Percentiles rank a stretch among this genome's conserved stretches.
Conservation (phyloP, 2,113 vertebrate genomes). For the Rhabdomys dilectus region DNA sequence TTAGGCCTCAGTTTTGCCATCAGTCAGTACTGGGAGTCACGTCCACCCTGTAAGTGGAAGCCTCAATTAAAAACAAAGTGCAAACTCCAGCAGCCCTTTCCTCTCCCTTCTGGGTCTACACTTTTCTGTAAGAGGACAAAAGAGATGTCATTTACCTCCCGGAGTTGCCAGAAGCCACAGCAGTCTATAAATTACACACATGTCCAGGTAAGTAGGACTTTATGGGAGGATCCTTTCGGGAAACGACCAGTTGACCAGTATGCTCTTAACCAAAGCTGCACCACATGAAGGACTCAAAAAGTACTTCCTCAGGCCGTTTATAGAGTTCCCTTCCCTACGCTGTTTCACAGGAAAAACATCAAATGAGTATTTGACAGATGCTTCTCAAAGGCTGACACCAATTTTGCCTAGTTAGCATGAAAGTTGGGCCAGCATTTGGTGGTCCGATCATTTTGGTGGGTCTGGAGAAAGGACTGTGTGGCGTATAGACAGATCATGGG, state of each 20-base stretch:
- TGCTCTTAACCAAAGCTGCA: background rate
- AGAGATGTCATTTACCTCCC: background rate
- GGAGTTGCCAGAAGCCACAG: rapidly evolving
- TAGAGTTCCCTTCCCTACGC: background rate
- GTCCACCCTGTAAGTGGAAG: background rate
- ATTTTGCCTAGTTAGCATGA: background rate
- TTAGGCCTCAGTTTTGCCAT: background rate
- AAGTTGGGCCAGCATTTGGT: background rate
- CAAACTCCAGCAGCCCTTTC: rapidly evolving
- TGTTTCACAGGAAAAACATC: background rate
- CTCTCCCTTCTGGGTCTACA: rapidly evolving
- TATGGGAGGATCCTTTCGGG: rapidly evolving
- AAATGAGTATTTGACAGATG: rapidly evolving
- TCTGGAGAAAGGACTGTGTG: background rate
- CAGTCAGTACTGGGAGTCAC: background rate
- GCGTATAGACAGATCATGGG: background rate
- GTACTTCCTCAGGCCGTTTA: background rate
- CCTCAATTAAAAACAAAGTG: background rate
- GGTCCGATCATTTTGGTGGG: background rate
- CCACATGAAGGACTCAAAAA: rapidly evolving
- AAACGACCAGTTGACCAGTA: rapidly evolving
- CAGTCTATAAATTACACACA: rapidly evolving
- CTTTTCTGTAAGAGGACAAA: background rate
- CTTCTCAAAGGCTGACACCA: rapidly evolving
- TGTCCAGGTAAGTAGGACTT: rapidly evolving